Evolutionary conservation across 2,113 vertebrate genomes (phyloP).

Genomic region (Turnix velox): DNA sequence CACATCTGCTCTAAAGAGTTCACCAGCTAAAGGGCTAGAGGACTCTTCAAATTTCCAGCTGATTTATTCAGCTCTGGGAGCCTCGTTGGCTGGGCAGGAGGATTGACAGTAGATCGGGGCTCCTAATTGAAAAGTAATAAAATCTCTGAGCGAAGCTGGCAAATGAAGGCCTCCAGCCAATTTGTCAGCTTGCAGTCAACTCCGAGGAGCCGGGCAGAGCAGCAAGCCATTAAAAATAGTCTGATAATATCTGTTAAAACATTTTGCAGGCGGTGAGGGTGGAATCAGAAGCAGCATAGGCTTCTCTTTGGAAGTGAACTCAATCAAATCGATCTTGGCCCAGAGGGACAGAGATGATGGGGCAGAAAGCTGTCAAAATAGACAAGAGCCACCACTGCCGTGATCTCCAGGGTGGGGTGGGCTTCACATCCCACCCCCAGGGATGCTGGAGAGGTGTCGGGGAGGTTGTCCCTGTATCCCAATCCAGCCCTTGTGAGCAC

Average conservation of each 20-base stretch:
- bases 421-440: not conserved
- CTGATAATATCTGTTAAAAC: conserved; percentile 59
- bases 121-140: conserved; percentile 69
- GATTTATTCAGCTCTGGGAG: conserved; percentile 44
- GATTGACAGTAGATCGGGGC: conserved; percentile 62
- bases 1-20: conserved; percentile 55
- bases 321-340: conserved; percentile 15
- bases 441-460: not conserved
- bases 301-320: not conserved
- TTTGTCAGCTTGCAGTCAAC: conserved; percentile 72
- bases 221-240: conserved; percentile 65
- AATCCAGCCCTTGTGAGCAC: not conserved
- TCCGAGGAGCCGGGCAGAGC: conserved; percentile 46
- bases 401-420: not conserved
- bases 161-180: conserved; percentile 65
- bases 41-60: conserved; percentile 38
- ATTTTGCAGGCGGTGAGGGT: conserved; percentile 6
- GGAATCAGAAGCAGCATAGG: not conserved
- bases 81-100: conserved; percentile 38
- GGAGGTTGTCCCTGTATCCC: not conserved
- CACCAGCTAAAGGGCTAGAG: conserved; percentile 54
- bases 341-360: not conserved
- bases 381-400: not conserved
- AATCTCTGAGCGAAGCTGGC: conserved; percentile 66
- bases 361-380: not conserved